Evolutionary conservation across 1,140 invertebrate genomes (phyloP), one percentile per base, ranked within the genome.

Genomic region (Phymorhynchus buccinoides): DNA sequence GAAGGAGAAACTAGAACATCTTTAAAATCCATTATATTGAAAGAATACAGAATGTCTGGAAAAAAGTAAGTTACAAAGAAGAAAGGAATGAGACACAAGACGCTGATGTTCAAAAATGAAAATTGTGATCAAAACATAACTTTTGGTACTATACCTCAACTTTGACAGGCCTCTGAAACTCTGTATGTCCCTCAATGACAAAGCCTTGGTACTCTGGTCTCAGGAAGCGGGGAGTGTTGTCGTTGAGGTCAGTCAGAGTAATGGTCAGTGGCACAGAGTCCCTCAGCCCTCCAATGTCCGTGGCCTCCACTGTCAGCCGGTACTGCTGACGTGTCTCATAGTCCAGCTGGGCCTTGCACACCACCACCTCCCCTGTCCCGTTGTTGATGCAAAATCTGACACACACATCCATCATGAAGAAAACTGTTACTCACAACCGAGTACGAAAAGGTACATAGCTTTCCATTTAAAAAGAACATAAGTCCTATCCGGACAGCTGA

Each of bases 221-320:
- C 1, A n/a, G 32, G 83, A 91, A 90, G 37, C 75, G 35, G 35
- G 68, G 68, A 1, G 30, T 12, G 68, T 71, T 71, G 35, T 71
- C 68, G 68, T 71, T 71, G 68, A 71, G 30, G 30, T 71, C 68
- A 32, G 35, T 32, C 9, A 71, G 30, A 71, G 68, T 37, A 32
- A 71, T 71, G 30, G 68, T 71, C 68, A 71, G 68, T 44, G 84
- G 85, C n/a, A 85, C 79, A 35, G 86, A 85, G 41, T n/a, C 85
- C 41, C 77, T 73, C n/a, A 85, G 71, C 73, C 97, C 97, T 88
- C 95, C 94, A 3, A 97, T 96, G 92, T 99, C 97, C 87, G 97
- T 94, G 0, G 97, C 97, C 92, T 98, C 97, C 0, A 98, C 96
- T 0, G 97, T 98, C 4, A 99, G 93, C 93, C 96, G 98, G 94